Evolutionary conservation across 2,797 vertebrate species (phyloP).

Genomic region (Sarcophilus harrisii): DNA sequence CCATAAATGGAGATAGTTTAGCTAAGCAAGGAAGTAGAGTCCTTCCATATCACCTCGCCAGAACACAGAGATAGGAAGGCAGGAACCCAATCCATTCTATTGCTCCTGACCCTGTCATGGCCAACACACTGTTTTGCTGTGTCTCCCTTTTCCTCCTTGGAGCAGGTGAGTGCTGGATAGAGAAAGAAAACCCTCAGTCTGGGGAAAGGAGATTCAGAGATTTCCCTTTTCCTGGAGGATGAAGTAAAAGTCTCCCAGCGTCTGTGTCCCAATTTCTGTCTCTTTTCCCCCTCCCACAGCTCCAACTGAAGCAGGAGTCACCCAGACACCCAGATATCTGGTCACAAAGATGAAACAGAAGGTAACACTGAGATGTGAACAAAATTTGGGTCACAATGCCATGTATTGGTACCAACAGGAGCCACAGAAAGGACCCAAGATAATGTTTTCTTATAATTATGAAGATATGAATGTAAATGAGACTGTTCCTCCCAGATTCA

Average conservation of each 20-base stretch:
- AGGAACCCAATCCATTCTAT: neutral
- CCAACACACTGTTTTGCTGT: neutral
- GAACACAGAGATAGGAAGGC: neutral
- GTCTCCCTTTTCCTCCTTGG: neutral
- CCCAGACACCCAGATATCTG: neutral
- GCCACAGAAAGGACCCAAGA: neutral
- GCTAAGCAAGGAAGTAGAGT: neutral
- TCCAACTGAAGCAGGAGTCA: neutral
- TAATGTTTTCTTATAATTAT: neutral
- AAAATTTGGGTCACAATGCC: neutral
- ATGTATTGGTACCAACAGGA: neutral
- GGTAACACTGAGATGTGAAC: neutral
- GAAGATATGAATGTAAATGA: accelerated
- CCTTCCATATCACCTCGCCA: neutral
- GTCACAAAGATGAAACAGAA: neutral
- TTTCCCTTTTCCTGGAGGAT: neutral
- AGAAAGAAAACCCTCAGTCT: neutral
- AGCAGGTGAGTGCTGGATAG: neutral
- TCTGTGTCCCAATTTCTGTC: accelerated
- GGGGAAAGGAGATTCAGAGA: neutral
- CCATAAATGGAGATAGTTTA: neutral
- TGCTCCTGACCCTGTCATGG: neutral
- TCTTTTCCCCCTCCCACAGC: neutral
- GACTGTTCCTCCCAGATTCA: neutral
- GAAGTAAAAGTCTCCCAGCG: neutral